phyloP scores from a whole-genome alignment of 2,797 vertebrate genomes.

The Falco rusticolus region DNA sequence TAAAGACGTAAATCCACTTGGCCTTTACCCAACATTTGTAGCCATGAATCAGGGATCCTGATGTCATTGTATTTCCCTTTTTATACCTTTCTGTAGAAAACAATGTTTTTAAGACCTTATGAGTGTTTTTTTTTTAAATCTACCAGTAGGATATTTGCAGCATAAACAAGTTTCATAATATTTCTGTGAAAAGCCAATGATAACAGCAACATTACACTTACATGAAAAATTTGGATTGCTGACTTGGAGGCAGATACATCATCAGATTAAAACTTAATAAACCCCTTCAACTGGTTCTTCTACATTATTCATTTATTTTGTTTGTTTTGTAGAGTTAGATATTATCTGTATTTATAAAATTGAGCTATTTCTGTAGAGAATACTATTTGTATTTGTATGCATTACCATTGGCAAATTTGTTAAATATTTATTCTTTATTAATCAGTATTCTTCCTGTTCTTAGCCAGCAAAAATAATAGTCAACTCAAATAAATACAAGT shows the following conservation, averaged over 20 bases:
- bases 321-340: conserved; percentile 34
- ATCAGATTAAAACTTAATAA: not conserved
- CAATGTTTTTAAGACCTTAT: not conserved
- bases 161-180: not conserved
- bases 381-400: not conserved
- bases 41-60: not conserved
- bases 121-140: not conserved
- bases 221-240: not conserved
- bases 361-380: not conserved
- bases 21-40: not conserved
- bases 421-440: conserved; percentile 22
- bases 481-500: not conserved
- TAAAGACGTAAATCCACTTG: not conserved
- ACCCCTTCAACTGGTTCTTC: not conserved
- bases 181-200: not conserved
- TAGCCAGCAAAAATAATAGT: not conserved
- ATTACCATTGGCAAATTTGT: not conserved
- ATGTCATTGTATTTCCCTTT: not conserved
- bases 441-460: not conserved
- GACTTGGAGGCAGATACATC: not conserved
- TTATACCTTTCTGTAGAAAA: not conserved
- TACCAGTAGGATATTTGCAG: not conserved
- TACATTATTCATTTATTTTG: not conserved
- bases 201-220: not conserved
- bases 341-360: not conserved